A percentile compares a stretch with the other conserved stretches of the same genome.
Evolutionary conservation across 35 echinoderm and acorn worm species (phyloP).

Genomic region (Eucidaris tribuloides): DNA sequence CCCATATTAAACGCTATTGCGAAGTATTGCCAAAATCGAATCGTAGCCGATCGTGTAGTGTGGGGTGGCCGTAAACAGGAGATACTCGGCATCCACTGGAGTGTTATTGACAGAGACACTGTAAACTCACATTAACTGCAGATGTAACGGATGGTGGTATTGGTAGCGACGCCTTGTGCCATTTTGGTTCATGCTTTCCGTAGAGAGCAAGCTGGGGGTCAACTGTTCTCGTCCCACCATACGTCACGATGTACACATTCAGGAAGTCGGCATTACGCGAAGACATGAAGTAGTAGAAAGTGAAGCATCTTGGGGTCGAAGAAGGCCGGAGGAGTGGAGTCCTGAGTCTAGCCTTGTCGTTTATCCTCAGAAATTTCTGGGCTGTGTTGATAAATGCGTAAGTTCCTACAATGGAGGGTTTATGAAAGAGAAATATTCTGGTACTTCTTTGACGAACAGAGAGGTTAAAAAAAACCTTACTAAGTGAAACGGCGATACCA

Average conservation of each 20-base stretch:
- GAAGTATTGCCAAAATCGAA: no score
- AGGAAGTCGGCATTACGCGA: constrained; percentile 3
- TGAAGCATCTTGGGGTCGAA: neutral
- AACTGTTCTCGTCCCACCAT: neutral
- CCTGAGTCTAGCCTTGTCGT: constrained; percentile 23
- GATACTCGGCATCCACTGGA: neutral
- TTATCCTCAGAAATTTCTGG: neutral
- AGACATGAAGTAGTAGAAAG: constrained; percentile 43
- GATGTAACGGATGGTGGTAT: constrained; percentile 6
- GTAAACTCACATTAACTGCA: constrained; percentile 19
- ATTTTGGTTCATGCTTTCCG: constrained; percentile 31
- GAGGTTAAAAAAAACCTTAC: no score
- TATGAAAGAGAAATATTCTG: no score
- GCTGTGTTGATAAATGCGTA: constrained; percentile 36
- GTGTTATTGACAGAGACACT: neutral
- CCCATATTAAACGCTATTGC: no score
- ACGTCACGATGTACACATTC: neutral
- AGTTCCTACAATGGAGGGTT: constrained; percentile 28
- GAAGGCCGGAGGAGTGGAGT: constrained; percentile 21
- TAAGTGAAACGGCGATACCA: no score
- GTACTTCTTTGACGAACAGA: no score
- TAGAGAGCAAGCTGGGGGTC: constrained; percentile 7
- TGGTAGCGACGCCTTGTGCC: neutral
- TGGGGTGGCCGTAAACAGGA: neutral
- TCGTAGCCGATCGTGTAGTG: no score